phyloP scores from a whole-genome alignment of 2,113 vertebrate genomes.

The Prinia subflava region DNA sequence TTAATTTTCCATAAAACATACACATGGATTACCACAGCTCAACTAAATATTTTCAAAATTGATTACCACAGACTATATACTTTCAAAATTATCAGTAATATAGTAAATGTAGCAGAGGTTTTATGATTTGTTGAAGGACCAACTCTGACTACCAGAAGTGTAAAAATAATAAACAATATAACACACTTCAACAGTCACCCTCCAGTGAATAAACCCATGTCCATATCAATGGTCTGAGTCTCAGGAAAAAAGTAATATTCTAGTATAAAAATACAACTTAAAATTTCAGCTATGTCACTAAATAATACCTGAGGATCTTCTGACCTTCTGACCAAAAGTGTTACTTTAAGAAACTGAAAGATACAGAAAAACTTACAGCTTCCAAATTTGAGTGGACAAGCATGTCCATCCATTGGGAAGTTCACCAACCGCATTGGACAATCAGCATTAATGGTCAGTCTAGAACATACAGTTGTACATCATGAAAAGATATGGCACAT shows the following conservation, averaged over 20 bases:
- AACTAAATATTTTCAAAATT: not conserved
- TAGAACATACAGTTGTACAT: conserved; percentile 58
- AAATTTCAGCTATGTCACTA: not conserved
- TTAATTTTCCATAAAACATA: not conserved
- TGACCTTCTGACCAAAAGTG: not conserved
- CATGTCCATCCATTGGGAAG: conserved; percentile 98
- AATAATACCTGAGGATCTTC: not conserved
- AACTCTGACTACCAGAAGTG: not conserved
- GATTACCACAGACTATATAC: not conserved
- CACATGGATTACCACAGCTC: not conserved
- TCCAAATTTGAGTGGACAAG: conserved; percentile 96
- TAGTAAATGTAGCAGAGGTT: not conserved
- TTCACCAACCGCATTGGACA: conserved; percentile 96
- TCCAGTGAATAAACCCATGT: not conserved
- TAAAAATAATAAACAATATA: not conserved
- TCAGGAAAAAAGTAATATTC: not conserved
- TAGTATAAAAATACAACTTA: not conserved
- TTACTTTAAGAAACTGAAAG: not conserved
- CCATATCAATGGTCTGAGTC: not conserved
- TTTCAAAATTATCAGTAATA: not conserved
- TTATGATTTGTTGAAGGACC: not conserved
- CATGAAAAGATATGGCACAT: not conserved
- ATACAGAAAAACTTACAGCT: conserved; percentile 86
- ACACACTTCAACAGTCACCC: not conserved
- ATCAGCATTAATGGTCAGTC: conserved; percentile 94